These are phyloP conservation scores for Porites rus DNA, from an alignment of 92 coral and sea anemone genomes.

Conservation along the genomic window DNA sequence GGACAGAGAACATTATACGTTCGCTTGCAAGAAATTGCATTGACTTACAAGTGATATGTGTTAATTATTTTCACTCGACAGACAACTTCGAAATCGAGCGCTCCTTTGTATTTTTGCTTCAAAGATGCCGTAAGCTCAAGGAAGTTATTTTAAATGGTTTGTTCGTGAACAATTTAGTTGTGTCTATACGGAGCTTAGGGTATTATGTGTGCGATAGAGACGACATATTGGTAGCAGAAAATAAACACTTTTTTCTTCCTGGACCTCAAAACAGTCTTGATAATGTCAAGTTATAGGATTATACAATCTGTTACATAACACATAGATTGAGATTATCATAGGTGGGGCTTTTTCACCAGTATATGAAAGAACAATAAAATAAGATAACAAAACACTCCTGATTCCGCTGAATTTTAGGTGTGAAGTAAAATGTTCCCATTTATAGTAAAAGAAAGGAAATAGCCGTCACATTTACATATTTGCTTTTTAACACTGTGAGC, in stretches of 20 bases:
- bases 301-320: not conserved
- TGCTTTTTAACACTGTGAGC: too few species aligned
- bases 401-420: too few species aligned
- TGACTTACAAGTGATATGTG: slow-evolving; percentile 54
- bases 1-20: slow-evolving; percentile 68
- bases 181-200: slow-evolving; percentile 31
- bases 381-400: too few species aligned
- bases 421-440: too few species aligned
- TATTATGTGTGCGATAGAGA: slow-evolving; percentile 30
- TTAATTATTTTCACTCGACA: slow-evolving; percentile 73
- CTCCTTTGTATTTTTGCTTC: slow-evolving; percentile 64
- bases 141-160: slow-evolving; percentile 72
- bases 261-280: slow-evolving; percentile 51
- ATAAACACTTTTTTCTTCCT: slow-evolving; percentile 58
- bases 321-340: not conserved
- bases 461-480: too few species aligned
- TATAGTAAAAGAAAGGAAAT: too few species aligned
- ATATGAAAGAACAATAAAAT: too few species aligned
- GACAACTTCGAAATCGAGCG: slow-evolving; percentile 63
- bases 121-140: slow-evolving; percentile 53
- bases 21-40: slow-evolving; percentile 51
- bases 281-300: slow-evolving; percentile 19
- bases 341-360: too few species aligned
- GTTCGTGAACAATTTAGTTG: slow-evolving; percentile 69
- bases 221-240: slow-evolving; percentile 45